Evolutionary conservation across 35 echinoderm and acorn worm genomes (phyloP), one percentile per base, ranked within the genome.

Genomic region (Diadema setosum): DNA sequence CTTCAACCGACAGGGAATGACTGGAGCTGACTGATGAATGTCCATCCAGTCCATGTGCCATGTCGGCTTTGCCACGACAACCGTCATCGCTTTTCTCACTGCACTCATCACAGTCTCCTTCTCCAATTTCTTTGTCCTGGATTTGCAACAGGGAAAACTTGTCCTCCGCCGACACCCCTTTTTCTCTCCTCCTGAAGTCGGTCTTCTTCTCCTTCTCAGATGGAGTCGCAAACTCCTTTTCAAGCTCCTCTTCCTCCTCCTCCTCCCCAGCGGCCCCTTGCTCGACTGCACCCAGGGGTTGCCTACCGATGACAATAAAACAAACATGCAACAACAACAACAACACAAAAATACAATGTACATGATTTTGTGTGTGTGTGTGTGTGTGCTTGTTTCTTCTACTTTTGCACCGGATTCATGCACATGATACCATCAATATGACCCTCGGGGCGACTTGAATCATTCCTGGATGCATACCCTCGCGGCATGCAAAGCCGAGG

Each of bases 131-230:
- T 46, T 80, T 58, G 27, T 75, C 32, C 39, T 86, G 34, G 57
- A 67, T 23, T 25, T 41, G 31, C 34, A 34, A 69, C 23, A 82
- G 52, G 34, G n/a, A 31, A 42, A n/a, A n/a, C n/a, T n/a, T 23
- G 4, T 46, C 81, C 63, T 16, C 64, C 17, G 65, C 61, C 5
- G 9, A 20, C 40, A 39, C 27, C 1, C 43, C 85, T 39, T 96
- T 87, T 5, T 65, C 84, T 45, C 87, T 82, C 24, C 23, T 58
- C 18, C 86, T 31, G 43, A 93, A 82, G 52, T 85, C 92, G 9
- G 94, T 83, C 35, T 87, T 89, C 67, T 87, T 86, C 21, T 91
- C 41, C 45, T 82, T 92, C 45, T 93, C 94, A 33, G 86, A 36
- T 42, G 93, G 87, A 11, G 23, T 27, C 20, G 65, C 87, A 4